These are phyloP conservation scores for Aplochiton taeniatus DNA, from an alignment of 2,797 vertebrate species.

Conservation along the genomic window DNA sequence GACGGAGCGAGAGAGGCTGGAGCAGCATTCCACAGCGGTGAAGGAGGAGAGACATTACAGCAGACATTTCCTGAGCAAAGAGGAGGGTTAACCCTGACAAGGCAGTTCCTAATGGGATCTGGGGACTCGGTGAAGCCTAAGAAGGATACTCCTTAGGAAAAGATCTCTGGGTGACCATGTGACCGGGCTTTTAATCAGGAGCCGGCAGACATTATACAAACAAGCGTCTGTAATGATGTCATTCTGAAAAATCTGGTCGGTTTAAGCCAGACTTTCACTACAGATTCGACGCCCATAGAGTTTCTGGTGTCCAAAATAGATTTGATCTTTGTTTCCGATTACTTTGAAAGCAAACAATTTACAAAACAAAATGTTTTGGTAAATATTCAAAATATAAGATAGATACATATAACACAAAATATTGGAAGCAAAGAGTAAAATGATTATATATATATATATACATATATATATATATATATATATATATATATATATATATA, in stretches of 20 bases:
- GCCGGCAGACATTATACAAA: conserved; percentile 58
- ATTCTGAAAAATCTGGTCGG: conserved; percentile 40
- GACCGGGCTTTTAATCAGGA: conserved; percentile 62
- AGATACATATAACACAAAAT: neutral
- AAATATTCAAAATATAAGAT: neutral
- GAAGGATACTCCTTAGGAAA: conserved; percentile 64
- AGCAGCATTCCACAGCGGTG: conserved; percentile 74
- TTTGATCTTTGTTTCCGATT: neutral
- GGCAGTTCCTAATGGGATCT: conserved; percentile 69
- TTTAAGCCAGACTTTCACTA: conserved; percentile 17
- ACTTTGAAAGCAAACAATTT: too few species aligned
- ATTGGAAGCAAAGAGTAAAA: neutral
- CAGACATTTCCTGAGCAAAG: conserved; percentile 68
- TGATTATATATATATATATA: too few species aligned
- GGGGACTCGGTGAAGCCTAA: conserved; percentile 45
- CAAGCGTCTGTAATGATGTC: conserved; percentile 56
- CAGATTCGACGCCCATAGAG: conserved; percentile 2
- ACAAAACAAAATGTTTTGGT: neutral
- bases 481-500: too few species aligned
- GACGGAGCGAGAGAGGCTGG: conserved; percentile 11
- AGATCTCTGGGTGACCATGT: conserved; percentile 65
- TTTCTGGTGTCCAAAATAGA: neutral
- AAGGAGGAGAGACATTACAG: conserved; percentile 71
- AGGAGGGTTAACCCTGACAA: conserved; percentile 66
- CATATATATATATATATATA: too few species aligned